Percentiles rank a stretch among this genome's conserved stretches.
These are phyloP conservation scores for Pomatorhinus ruficollis DNA, from an alignment of 2,113 vertebrate species.

Conservation along the genomic window DNA sequence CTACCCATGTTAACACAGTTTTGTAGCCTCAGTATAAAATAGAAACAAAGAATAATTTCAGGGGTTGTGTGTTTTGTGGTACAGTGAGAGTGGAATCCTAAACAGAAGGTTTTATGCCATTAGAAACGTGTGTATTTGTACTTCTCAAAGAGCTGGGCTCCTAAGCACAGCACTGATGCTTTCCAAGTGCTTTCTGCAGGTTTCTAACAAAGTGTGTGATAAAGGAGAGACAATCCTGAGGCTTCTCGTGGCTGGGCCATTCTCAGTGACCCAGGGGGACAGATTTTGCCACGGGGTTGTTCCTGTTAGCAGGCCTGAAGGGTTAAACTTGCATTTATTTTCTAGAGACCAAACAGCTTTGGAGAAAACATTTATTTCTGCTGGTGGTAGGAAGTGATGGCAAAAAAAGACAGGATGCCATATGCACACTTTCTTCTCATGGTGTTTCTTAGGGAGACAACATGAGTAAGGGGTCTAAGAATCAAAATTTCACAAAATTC, in stretches of 20 bases:
- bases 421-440: background rate
- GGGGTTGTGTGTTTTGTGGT: conserved; percentile 47
- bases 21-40: conserved; percentile 39
- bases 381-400: conserved; percentile 8
- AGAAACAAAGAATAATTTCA: background rate
- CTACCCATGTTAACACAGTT: conserved; percentile 23
- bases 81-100: conserved; percentile 14
- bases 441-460: background rate
- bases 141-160: background rate
- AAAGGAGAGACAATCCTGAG: background rate
- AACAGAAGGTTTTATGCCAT: conserved; percentile 18
- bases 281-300: background rate
- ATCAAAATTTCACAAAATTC: background rate
- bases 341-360: background rate
- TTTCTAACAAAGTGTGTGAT: background rate
- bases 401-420: conserved; percentile 7
- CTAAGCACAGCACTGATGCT: background rate
- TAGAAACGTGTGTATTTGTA: background rate
- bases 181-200: background rate
- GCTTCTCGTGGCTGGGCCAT: background rate
- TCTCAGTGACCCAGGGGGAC: background rate
- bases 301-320: background rate
- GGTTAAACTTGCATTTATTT: conserved; percentile 31
- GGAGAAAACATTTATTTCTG: conserved; percentile 21
- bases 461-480: background rate